Conservation (phyloP, 2,797 vertebrate genomes). For the Muscicapa striata region DNA sequence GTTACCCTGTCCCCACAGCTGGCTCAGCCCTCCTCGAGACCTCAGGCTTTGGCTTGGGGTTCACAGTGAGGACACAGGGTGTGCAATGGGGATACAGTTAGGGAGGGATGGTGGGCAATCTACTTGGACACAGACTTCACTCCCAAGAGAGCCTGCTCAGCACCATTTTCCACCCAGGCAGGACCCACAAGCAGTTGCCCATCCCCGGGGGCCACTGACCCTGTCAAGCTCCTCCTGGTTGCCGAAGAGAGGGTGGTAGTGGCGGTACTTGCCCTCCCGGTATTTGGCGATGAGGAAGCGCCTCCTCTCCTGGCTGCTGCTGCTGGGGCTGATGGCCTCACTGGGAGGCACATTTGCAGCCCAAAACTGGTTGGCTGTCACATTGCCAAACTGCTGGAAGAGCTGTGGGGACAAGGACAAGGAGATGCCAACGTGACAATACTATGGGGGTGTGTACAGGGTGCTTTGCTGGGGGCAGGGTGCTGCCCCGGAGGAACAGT, state of each 20-base stretch:
- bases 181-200: rapidly evolving
- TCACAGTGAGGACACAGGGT: not conserved
- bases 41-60: not conserved
- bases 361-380: slow-evolving; percentile 89
- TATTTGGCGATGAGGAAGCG: slow-evolving; percentile 89
- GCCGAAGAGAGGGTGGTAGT: slow-evolving; percentile 91
- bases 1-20: too few relatives aligned
- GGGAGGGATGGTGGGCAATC: not conserved
- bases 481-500: not conserved
- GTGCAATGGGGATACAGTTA: not conserved
- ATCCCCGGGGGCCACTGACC: slow-evolving; percentile 65
- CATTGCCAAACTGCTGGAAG: slow-evolving; percentile 86
- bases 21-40: not conserved
- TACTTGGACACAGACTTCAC: not conserved
- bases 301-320: slow-evolving; percentile 81
- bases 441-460: not conserved
- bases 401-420: slow-evolving; percentile 74
- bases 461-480: not conserved
- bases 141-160: not conserved
- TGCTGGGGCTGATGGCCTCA: slow-evolving; percentile 82
- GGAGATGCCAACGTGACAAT: rapidly evolving
- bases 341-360: slow-evolving; percentile 93
- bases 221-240: slow-evolving; percentile 92
- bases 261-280: slow-evolving; percentile 92
- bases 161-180: not conserved